Conservation (phyloP, 2,113 vertebrate species). For the Elephantulus edwardii region DNA sequence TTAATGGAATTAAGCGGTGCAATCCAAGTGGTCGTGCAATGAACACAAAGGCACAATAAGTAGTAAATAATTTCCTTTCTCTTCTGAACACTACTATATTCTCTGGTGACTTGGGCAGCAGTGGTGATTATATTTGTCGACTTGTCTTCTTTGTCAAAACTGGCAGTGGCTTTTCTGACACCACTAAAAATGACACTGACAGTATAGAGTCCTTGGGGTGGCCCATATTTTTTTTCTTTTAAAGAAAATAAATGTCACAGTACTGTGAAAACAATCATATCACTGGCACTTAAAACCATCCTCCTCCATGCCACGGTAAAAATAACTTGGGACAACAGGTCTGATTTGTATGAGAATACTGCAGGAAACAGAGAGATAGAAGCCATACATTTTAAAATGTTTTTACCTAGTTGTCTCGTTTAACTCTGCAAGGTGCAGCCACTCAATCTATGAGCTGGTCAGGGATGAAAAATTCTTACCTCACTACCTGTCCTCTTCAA, state of each 20-base stretch:
- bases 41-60: neutral
- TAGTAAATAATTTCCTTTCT: conserved; percentile 46
- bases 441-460: neutral
- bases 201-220: conserved; percentile 39
- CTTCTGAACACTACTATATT: conserved; percentile 6
- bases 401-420: neutral
- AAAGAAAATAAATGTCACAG: conserved; percentile 54
- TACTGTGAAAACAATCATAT: conserved; percentile 51
- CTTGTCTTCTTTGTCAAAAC: conserved; percentile 57
- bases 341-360: conserved; percentile 46
- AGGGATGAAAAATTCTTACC: neutral
- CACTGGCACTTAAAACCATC: conserved; percentile 49
- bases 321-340: conserved; percentile 40
- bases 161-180: conserved; percentile 44
- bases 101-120: neutral
- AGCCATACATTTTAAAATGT: conserved; percentile 19
- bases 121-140: conserved; percentile 40
- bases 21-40: neutral
- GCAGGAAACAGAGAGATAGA: conserved; percentile 26
- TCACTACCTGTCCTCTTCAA: neutral
- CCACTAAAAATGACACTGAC: conserved; percentile 55
- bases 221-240: neutral
- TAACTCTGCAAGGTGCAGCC: neutral
- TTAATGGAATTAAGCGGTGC: neutral
- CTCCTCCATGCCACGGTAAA: conserved; percentile 34